A percentile compares a stretch with the other conserved stretches of the same genome.
Conservation (phyloP, 2,113 vertebrate species). For the Galemys pyrenaicus region DNA sequence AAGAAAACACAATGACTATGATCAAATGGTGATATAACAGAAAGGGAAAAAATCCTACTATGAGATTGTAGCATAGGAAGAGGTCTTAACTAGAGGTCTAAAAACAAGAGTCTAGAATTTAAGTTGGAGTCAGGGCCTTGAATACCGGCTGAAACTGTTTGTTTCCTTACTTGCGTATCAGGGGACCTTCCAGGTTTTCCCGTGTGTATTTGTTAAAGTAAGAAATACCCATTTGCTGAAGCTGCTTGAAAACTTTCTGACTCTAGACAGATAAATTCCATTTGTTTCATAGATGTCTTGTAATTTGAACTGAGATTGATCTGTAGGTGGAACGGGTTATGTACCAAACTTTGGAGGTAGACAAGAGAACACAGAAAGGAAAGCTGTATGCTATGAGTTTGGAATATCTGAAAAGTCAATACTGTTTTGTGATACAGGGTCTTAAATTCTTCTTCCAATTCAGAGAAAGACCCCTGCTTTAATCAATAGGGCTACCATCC, state of each 20-base stretch:
- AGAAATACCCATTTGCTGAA: not conserved
- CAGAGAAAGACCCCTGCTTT: not conserved
- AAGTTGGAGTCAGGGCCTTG: not conserved
- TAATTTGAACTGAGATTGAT: slow-evolving; percentile 1
- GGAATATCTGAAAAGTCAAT: not conserved
- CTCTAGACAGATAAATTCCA: not conserved
- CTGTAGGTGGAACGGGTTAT: not conserved
- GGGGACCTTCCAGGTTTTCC: not conserved
- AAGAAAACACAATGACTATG: not conserved
- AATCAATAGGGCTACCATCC: not conserved
- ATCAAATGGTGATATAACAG: not conserved
- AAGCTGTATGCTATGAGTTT: fast-evolving
- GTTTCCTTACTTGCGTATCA: not conserved
- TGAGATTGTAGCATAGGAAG: not conserved
- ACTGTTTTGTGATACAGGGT: not conserved
- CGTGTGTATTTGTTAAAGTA: not conserved
- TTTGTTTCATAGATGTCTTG: not conserved
- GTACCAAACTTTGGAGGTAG: not conserved
- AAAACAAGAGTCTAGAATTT: not conserved
- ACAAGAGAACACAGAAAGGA: not conserved
- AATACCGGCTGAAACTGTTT: not conserved
- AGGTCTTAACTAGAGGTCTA: not conserved
- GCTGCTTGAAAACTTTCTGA: not conserved
- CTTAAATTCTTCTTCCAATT: not conserved
- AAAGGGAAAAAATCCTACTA: not conserved